phyloP scores from a whole-genome alignment of 2,797 vertebrate species.

The Pampus argenteus region DNA sequence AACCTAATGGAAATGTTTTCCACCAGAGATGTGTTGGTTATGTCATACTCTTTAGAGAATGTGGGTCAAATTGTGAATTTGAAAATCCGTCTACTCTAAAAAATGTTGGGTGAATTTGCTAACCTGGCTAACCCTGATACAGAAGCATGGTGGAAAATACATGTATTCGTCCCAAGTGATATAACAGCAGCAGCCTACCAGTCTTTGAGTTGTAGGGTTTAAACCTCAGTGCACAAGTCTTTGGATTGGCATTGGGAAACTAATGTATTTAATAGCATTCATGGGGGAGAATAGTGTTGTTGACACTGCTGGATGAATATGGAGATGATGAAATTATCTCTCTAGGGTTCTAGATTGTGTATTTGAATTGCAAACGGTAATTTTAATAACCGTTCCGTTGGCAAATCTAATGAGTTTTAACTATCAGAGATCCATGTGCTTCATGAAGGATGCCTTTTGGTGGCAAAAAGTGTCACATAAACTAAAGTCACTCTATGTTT shows the following conservation, averaged over 20 bases:
- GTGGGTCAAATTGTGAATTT: constrained; percentile 8
- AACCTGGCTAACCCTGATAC: constrained; percentile 1
- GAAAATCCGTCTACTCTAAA: neutral
- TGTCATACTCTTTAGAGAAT: constrained; percentile 6
- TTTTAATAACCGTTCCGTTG: constrained; percentile 60
- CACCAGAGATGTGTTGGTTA: neutral
- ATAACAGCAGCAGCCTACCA: constrained; percentile 4
- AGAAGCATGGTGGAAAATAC: neutral
- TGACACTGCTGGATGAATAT: constrained; percentile 70
- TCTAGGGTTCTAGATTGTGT: constrained; percentile 55
- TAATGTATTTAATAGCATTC: constrained; percentile 60
- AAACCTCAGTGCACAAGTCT: constrained; percentile 8
- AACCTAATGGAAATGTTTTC: neutral
- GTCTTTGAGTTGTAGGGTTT: constrained; percentile 19
- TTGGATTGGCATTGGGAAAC: constrained; percentile 33
- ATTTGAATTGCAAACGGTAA: constrained; percentile 75
- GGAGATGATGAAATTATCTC: constrained; percentile 70
- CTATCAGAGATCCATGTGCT: constrained; percentile 6
- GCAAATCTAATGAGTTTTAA: constrained; percentile 57
- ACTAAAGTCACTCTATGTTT: neutral
- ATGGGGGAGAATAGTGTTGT: constrained; percentile 56
- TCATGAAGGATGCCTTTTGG: neutral
- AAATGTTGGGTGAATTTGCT: neutral
- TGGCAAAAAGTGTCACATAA: neutral
- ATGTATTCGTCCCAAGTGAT: neutral